Percentiles rank a stretch among this genome's conserved stretches.
These are phyloP conservation scores for Dermatemys mawii DNA, from an alignment of 2,113 vertebrate species.

Conservation along the genomic window DNA sequence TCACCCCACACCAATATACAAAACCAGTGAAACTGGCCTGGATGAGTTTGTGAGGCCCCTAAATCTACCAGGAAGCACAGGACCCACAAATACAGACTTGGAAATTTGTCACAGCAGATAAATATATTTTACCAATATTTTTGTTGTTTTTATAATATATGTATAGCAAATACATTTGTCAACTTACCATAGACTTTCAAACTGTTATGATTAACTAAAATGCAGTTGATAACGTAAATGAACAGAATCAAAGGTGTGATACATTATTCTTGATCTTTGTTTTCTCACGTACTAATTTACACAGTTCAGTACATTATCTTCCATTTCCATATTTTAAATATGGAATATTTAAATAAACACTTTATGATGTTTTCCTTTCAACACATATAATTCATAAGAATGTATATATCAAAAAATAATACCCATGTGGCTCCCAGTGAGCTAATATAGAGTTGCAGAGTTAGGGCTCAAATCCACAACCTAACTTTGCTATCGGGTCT, in stretches of 20 bases:
- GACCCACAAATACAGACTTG: too few relatives aligned
- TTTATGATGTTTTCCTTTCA: neutral
- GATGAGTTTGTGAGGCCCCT: too few relatives aligned
- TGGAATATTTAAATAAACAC: too few relatives aligned
- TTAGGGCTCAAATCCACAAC: neutral
- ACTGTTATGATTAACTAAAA: slow-evolving; percentile 27
- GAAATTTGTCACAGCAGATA: too few relatives aligned
- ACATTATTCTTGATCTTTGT: neutral
- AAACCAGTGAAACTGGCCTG: too few relatives aligned
- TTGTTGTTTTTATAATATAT: neutral
- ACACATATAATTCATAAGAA: fast-evolving
- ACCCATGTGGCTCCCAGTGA: neutral
- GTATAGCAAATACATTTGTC: neutral
- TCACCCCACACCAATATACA: too few relatives aligned
- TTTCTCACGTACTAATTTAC: neutral
- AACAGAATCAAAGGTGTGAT: neutral
- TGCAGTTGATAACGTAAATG: neutral
- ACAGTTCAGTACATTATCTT: neutral
- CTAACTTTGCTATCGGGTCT: slow-evolving; percentile 11
- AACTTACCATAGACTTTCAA: neutral
- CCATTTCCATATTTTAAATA: too few relatives aligned
- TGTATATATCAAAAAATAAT: neutral
- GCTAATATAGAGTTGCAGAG: neutral
- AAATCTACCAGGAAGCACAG: too few relatives aligned
- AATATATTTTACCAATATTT: neutral